Base-by-base conservation (phyloP, 2,113 vertebrate species). In the Hemiscyllium ocellatum region DNA sequence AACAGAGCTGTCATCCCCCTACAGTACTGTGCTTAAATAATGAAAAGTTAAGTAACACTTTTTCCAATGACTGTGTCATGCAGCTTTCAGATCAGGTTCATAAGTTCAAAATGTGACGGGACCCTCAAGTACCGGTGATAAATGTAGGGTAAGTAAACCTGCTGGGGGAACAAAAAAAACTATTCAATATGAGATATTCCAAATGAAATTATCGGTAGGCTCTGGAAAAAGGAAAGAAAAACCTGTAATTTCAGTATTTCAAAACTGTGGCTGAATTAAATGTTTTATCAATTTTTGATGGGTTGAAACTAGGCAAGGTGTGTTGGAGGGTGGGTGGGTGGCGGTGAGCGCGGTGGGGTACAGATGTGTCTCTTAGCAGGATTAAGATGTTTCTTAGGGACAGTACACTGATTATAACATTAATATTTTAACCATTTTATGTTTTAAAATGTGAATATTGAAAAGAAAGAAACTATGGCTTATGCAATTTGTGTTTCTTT, bases 81-180 rank as follows among this genome's bases (percentile, higher is more conserved):
- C 91, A 94, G 91, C 91, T 94, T 94, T 94, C 91, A 69, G 91
- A 94, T 94, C 91, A 94, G 91, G 91, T 69, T 94, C 65, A 69
- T 94, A 69, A 94, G 61, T 94, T 94, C 91, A 94, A 94, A 93
- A 94, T 94, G 91, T 94, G 91, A 94, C 66, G 91, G 66, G 91
- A 94, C 66, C 91, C n/a, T 94, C 65, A 94, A 94, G 91, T 94
- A 69, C 91, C 91, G 66, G 65, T 94, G 91, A n/a, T 94, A 94
- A 94, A 94, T 94, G 91, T 94, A 94, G 61, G 91, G 91, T 94
- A 94, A 94, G 91, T 94, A 94, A 94, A 94, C 37, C 65, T 47
- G 66, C 47, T 94, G 65, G 65, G 91, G 91, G 37, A 69, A 66
- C 29, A 26, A 90, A 90, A 61, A 87, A 56, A 94, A 26, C 65